These are phyloP conservation scores for Poicephalus gulielmi DNA, from an alignment of 2,113 vertebrate species.

Conservation along the genomic window DNA sequence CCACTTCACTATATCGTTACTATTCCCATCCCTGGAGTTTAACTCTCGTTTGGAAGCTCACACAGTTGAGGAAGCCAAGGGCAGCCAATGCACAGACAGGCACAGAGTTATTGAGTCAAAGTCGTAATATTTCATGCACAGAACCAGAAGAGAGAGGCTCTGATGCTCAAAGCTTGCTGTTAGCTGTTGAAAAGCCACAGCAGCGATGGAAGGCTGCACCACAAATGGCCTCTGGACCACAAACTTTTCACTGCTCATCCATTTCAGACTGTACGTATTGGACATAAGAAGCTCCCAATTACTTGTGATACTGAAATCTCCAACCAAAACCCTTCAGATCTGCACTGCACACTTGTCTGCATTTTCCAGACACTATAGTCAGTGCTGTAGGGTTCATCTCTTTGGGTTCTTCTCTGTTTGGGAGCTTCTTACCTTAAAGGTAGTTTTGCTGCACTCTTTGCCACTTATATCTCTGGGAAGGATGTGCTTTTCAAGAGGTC, in stretches of 20 bases:
- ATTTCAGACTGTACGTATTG: not conserved
- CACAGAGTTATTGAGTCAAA: conserved; percentile 40
- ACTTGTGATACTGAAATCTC: not conserved
- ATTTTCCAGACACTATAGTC: not conserved
- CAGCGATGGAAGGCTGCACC: conserved; percentile 23
- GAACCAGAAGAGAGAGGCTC: conserved; percentile 58
- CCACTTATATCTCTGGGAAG: not conserved
- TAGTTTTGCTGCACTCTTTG: not conserved
- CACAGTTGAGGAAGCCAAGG: conserved; percentile 16
- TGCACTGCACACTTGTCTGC: not conserved
- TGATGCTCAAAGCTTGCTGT: conserved; percentile 40
- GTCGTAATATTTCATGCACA: conserved; percentile 15
- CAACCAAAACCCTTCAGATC: not conserved
- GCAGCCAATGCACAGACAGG: conserved; percentile 49
- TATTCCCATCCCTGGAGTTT: not conserved
- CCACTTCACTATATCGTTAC: not conserved
- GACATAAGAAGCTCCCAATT: not conserved
- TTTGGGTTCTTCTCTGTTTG: not conserved
- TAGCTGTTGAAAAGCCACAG: conserved; percentile 44
- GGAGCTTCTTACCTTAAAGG: not conserved
- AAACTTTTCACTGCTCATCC: not conserved
- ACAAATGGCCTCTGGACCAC: not conserved
- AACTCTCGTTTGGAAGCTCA: not conserved
- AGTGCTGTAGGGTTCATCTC: not conserved
- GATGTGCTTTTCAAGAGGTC: not conserved